A percentile compares a stretch with the other conserved stretches of the same genome.
Conservation (phyloP, 2,113 vertebrate species). For the Perca flavescens region DNA sequence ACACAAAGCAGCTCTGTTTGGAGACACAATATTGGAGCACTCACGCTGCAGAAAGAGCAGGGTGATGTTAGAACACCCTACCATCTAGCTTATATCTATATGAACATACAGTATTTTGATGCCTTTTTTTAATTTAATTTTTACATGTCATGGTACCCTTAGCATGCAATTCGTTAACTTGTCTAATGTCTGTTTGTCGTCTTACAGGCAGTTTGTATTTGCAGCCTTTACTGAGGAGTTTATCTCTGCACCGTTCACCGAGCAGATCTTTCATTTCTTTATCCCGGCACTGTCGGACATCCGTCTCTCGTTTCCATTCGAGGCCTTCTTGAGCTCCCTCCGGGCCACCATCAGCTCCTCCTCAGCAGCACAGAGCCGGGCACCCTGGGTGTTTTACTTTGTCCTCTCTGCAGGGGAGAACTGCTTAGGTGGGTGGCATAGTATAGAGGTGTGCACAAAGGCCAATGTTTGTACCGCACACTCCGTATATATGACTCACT, state of each 20-base stretch:
- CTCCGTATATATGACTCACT: neutral
- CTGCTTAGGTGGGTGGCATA: slow-evolving; percentile 86
- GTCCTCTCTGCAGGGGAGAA: slow-evolving; percentile 93
- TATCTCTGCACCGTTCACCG: slow-evolving; percentile 93
- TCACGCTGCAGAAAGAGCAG: slow-evolving; percentile 32
- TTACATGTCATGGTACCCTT: neutral
- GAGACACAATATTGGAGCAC: slow-evolving; percentile 66
- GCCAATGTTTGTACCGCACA: neutral
- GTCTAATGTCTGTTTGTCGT: slow-evolving; percentile 10
- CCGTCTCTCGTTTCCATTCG: slow-evolving; percentile 90
- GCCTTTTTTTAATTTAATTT: neutral
- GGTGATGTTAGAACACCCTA: slow-evolving; percentile 18
- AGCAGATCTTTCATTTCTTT: slow-evolving; percentile 96
- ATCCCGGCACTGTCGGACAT: slow-evolving; percentile 93
- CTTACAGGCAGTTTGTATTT: slow-evolving; percentile 92
- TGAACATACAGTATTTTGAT: slow-evolving; percentile 2
- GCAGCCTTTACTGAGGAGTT: slow-evolving; percentile 95
- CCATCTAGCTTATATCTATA: neutral
- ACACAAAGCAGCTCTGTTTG: slow-evolving; percentile 76
- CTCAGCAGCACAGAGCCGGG: slow-evolving; percentile 76
- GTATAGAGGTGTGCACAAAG: neutral
- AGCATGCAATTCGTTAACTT: neutral
- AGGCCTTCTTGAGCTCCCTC: slow-evolving; percentile 93
- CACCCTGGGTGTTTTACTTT: slow-evolving; percentile 96
- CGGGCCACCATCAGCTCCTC: slow-evolving; percentile 79